phyloP scores from a whole-genome alignment of 2,113 vertebrate genomes.

The Tiliqua scincoides region DNA sequence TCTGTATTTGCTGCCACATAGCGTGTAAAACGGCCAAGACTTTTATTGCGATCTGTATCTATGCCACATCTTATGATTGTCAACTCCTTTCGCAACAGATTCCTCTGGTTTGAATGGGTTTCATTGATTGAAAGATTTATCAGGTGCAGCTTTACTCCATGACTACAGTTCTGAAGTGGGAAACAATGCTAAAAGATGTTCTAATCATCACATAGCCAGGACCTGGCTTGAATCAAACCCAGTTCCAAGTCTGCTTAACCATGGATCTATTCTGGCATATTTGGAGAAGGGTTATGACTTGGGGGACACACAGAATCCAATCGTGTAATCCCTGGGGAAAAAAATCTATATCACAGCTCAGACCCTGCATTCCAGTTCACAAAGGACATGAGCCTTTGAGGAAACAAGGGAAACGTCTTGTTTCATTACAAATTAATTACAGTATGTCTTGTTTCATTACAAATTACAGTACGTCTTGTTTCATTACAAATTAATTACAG shows the following conservation, averaged over 20 bases:
- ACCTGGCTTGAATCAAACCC: neutral
- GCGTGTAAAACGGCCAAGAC: neutral
- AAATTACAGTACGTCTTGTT: too few relatives aligned
- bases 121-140: neutral
- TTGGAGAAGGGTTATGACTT: neutral
- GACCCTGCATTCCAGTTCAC: neutral
- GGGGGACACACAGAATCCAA: neutral
- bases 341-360: neutral
- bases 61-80: neutral
- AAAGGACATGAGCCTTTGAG: neutral
- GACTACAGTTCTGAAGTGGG: neutral
- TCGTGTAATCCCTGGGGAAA: neutral
- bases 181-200: neutral
- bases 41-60: neutral
- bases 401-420: too few relatives aligned
- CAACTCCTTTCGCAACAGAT: neutral
- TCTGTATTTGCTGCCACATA: too few relatives aligned
- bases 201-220: neutral
- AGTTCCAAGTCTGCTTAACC: neutral
- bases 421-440: neutral
- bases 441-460: too few relatives aligned
- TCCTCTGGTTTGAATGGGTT: neutral
- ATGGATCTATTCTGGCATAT: neutral
- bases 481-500: neutral
- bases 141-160: neutral